A percentile compares a stretch with the other conserved stretches of the same genome.
Evolutionary conservation across 2,113 vertebrate species (phyloP).

Genomic region (Illadopsis cleaveri): DNA sequence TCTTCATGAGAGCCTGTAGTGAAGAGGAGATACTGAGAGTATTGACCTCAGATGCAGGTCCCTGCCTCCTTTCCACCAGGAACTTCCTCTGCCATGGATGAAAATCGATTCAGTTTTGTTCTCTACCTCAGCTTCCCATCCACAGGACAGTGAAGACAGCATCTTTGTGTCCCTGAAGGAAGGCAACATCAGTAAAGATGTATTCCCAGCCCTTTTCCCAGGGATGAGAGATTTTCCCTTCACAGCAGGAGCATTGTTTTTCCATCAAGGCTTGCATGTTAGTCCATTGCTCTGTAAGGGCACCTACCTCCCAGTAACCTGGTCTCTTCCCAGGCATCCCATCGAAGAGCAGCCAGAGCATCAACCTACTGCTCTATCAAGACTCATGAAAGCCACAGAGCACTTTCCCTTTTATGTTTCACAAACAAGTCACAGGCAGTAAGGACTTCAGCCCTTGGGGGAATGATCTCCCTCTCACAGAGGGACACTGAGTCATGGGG

Average conservation of each 20-base stretch:
- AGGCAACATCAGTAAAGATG: background rate
- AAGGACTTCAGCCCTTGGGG: background rate
- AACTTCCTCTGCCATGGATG: background rate
- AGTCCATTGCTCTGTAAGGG: background rate
- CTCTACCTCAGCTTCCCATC: background rate
- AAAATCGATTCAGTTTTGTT: background rate
- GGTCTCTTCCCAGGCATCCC: background rate
- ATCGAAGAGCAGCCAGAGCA: background rate
- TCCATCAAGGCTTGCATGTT: background rate
- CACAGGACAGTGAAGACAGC: background rate
- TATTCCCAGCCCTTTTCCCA: background rate
- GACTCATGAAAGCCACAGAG: accelerated
- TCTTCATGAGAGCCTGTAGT: background rate
- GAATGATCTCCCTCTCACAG: background rate
- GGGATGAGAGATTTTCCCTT: background rate
- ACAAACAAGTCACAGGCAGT: background rate
- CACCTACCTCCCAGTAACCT: background rate
- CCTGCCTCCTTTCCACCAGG: background rate
- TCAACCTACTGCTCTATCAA: background rate
- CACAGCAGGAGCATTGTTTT: background rate
- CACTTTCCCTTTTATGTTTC: accelerated
- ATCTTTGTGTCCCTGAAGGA: background rate
- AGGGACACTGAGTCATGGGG: accelerated
- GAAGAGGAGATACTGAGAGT: background rate
- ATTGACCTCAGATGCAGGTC: background rate